These are phyloP conservation scores for Drosophila grimshawi DNA, from an alignment of 1,140 invertebrate species.

Conservation along the genomic window DNA sequence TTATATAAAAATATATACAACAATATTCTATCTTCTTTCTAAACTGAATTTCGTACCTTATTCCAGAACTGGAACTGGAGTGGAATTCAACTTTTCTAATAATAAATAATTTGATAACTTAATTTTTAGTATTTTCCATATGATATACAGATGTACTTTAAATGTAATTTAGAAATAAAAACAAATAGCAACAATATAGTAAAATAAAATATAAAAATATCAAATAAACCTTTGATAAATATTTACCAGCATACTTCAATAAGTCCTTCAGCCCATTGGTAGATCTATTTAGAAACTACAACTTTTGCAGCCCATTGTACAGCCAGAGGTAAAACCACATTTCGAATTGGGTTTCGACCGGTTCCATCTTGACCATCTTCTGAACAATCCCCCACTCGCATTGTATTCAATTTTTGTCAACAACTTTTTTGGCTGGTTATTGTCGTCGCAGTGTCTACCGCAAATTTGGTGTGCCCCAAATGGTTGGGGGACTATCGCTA, in stretches of 20 bases:
- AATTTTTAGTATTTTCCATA: no score
- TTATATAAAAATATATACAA: no score
- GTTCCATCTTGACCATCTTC: constrained; percentile 43
- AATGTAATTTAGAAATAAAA: no score
- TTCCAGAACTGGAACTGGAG: no score
- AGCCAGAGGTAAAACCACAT: not conserved
- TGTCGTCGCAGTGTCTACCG: constrained; percentile 71
- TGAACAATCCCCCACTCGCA: constrained; percentile 35
- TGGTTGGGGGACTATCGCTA: constrained; percentile 14
- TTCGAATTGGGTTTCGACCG: constrained; percentile 32
- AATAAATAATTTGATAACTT: no score
- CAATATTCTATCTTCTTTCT: no score
- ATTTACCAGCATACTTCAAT: no score
- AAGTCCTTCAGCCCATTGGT: not conserved
- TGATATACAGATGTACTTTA: no score
- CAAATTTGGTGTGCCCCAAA: constrained; percentile 31
- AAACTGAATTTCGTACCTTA: no score
- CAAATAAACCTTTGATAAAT: not conserved
- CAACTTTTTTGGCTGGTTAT: constrained; percentile 50
- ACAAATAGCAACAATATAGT: no score
- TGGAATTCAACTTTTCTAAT: no score
- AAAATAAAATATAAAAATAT: not conserved
- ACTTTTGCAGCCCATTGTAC: constrained; percentile 38
- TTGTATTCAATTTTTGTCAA: constrained; percentile 81
- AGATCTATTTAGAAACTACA: not conserved